Evolutionary conservation across 64 coral and sea anemone species (phyloP).

Genomic region (Catalaphyllia jardinei): DNA sequence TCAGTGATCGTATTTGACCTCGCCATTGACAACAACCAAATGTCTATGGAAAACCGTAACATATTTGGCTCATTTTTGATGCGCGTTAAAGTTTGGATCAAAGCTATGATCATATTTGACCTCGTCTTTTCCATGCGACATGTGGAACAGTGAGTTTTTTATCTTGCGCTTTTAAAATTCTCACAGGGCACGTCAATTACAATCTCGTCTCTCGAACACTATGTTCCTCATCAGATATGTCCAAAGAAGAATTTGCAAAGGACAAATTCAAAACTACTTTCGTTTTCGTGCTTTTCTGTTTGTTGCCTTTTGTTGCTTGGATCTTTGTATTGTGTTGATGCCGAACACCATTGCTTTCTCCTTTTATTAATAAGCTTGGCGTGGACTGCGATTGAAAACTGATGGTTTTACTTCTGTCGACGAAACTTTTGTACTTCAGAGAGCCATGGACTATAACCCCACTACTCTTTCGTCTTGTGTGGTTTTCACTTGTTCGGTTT

Average conservation of each 20-base stretch:
- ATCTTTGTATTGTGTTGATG: not conserved
- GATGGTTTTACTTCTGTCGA: not conserved
- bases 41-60: too few species aligned
- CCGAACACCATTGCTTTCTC: not conserved
- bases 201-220: constrained; percentile 9
- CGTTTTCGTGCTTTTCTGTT: not conserved
- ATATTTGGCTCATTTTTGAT: too few species aligned
- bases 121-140: too few species aligned
- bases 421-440: constrained; percentile 1
- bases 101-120: too few species aligned
- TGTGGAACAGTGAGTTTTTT: too few species aligned
- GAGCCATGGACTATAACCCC: constrained; percentile 26
- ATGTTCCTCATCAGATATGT: not conserved
- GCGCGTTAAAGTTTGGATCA: too few species aligned
- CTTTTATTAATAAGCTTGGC: not conserved
- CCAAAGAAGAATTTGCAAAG: not conserved
- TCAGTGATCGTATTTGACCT: too few species aligned
- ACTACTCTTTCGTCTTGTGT: not conserved
- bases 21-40: too few species aligned
- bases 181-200: not conserved
- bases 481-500: not conserved
- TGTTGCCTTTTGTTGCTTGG: not conserved
- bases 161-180: too few species aligned
- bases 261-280: not conserved
- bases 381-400: not conserved